phyloP scores from a whole-genome alignment of 2,888 invertebrate genomes.

The Synanthedon andrenaeformis region DNA sequence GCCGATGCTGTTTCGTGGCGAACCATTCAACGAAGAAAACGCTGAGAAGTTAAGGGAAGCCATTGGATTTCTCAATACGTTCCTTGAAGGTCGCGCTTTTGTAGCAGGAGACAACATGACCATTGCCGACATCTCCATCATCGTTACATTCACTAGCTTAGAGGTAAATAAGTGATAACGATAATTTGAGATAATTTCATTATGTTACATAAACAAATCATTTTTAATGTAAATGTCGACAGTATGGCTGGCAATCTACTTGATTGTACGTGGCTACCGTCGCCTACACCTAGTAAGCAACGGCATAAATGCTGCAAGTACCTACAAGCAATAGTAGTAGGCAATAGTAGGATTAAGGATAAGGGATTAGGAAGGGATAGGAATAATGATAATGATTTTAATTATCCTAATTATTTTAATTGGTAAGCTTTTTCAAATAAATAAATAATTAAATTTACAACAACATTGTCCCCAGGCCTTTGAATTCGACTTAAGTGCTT shows the following conservation, averaged over 20 bases:
- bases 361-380: too few relatives aligned
- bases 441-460: too few relatives aligned
- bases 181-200: not conserved
- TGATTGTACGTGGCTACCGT: too few relatives aligned
- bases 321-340: too few relatives aligned
- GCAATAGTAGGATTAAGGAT: too few relatives aligned
- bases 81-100: slow-evolving; percentile 71
- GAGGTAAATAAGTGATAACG: slow-evolving; percentile 49
- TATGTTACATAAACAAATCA: not conserved
- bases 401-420: too few relatives aligned
- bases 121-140: slow-evolving; percentile 76
- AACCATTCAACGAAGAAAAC: slow-evolving; percentile 48
- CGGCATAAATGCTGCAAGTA: too few relatives aligned
- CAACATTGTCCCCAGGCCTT: slow-evolving; percentile 49
- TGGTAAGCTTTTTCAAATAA: too few relatives aligned
- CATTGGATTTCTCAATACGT: slow-evolving; percentile 68
- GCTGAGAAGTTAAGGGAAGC: slow-evolving; percentile 70
- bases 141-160: slow-evolving; percentile 71
- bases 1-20: slow-evolving; percentile 60
- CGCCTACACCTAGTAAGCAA: too few relatives aligned
- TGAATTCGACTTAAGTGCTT: slow-evolving; percentile 65
- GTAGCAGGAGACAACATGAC: slow-evolving; percentile 77
- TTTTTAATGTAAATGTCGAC: too few relatives aligned
- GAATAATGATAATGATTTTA: too few relatives aligned
- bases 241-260: too few relatives aligned